Percentiles rank a stretch among this genome's conserved stretches.
phyloP scores from a whole-genome alignment of 2,113 vertebrate genomes.

The Craseonycteris thonglongyai region DNA sequence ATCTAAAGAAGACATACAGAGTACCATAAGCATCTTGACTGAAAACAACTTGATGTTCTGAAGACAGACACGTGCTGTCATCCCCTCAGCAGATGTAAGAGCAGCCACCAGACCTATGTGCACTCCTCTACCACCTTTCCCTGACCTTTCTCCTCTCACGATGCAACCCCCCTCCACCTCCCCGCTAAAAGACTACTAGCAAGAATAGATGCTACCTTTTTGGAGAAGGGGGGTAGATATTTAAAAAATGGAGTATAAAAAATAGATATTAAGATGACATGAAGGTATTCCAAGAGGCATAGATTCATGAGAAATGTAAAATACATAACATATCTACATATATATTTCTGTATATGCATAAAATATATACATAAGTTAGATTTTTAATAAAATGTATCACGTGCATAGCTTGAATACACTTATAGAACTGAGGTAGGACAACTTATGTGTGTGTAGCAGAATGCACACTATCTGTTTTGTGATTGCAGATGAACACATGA shows the following conservation, averaged over 20 bases:
- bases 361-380: neutral
- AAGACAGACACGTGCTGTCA: neutral
- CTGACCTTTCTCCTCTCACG: neutral
- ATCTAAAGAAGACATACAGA: neutral
- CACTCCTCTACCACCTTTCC: rapidly evolving
- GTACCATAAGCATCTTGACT: rapidly evolving
- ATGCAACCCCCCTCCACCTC: neutral
- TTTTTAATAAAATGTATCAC: neutral
- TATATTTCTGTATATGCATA: neutral
- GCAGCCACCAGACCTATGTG: rapidly evolving
- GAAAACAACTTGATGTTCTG: neutral
- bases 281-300: neutral
- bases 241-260: neutral
- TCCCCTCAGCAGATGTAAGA: rapidly evolving
- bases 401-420: neutral
- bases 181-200: neutral
- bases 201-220: neutral
- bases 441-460: neutral
- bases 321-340: neutral
- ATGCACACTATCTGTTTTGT: neutral
- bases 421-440: neutral
- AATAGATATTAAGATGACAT: neutral
- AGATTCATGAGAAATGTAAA: neutral
- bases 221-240: rapidly evolving
- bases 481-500: neutral